Percentiles rank a stretch among this genome's conserved stretches.
Conservation (phyloP, 2,888 invertebrate genomes). For the Dasypogon diadema region DNA sequence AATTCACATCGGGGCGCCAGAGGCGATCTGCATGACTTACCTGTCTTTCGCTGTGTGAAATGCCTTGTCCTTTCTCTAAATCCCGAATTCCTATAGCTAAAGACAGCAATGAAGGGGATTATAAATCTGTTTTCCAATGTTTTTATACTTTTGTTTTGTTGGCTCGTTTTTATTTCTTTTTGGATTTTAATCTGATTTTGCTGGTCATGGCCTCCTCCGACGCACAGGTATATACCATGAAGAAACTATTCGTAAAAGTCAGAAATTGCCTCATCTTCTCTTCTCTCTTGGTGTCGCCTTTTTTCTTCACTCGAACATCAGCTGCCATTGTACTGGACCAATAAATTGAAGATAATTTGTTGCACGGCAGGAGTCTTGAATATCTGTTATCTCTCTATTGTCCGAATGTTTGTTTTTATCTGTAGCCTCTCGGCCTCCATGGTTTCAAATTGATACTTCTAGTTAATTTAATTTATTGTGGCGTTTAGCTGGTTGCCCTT, state of each 20-base stretch:
- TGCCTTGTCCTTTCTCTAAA: slow-evolving; percentile 49
- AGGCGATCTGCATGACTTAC: slow-evolving; percentile 23
- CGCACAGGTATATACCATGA: slow-evolving; percentile 20
- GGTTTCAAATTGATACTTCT: slow-evolving; percentile 51
- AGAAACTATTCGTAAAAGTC: slow-evolving; percentile 46
- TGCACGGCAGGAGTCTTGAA: slow-evolving; percentile 58
- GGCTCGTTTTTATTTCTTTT: slow-evolving; percentile 1
- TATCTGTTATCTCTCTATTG: slow-evolving; percentile 60
- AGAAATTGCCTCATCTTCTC: slow-evolving; percentile 46
- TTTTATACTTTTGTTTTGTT: slow-evolving; percentile 25
- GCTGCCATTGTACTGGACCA: slow-evolving; percentile 54
- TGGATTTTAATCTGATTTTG: slow-evolving; percentile 50
- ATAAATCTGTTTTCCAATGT: slow-evolving; percentile 21
- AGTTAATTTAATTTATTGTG: slow-evolving; percentile 57
- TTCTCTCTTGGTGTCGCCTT: slow-evolving; percentile 11
- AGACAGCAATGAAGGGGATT: slow-evolving; percentile 39
- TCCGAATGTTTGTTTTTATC: slow-evolving; percentile 52
- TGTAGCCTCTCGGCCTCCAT: slow-evolving; percentile 12
- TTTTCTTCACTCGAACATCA: slow-evolving; percentile 30
- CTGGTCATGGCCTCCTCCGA: slow-evolving; percentile 53
- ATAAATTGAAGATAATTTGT: slow-evolving; percentile 61
- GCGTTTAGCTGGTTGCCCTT: slow-evolving; percentile 49
- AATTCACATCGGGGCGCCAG: slow-evolving; percentile 47
- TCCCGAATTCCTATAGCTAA: slow-evolving; percentile 26
- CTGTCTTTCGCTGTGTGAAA: slow-evolving; percentile 46